These are phyloP conservation scores for Drosophila lutescens DNA, from an alignment of 2,888 invertebrate genomes.

Conservation along the genomic window DNA sequence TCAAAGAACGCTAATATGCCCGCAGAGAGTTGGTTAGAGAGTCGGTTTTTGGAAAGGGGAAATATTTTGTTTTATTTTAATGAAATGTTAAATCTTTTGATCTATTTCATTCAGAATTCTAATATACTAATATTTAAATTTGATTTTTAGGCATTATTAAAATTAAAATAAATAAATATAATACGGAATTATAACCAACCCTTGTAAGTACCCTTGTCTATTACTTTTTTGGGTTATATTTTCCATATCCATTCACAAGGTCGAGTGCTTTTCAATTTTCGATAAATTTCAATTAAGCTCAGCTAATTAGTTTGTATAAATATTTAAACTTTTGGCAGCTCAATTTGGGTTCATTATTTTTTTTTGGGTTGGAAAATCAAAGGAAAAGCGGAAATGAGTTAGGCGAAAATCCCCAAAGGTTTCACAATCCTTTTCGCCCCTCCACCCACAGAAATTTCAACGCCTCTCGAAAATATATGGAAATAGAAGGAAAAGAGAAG, in stretches of 20 bases:
- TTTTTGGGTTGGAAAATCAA: neutral
- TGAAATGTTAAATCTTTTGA: no score
- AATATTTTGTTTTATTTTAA: no score
- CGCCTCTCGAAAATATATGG: neutral
- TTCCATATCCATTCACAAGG: neutral
- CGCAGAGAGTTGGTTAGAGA: constrained; percentile 12
- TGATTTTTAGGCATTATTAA: no score
- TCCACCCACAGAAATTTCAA: neutral
- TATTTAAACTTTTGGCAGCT: constrained; percentile 27
- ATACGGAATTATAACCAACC: no score
- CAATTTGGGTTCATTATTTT: neutral
- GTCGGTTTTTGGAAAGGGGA: no score
- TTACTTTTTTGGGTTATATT: neutral
- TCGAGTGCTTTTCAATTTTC: constrained; percentile 1
- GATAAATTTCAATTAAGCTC: constrained; percentile 20
- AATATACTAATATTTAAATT: no score
- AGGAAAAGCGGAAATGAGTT: constrained; percentile 7
- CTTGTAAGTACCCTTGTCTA: no score
- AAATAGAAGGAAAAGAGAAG: no score
- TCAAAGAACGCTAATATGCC: constrained; percentile 17
- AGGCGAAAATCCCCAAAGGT: constrained; percentile 2
- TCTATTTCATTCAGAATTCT: no score
- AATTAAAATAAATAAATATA: no score
- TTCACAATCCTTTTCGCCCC: constrained; percentile 2
- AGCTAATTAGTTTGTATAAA: constrained; percentile 31